Percentiles rank a stretch among this genome's conserved stretches.
phyloP scores from a whole-genome alignment of 2,797 vertebrate genomes.

The Poecilia velifera region DNA sequence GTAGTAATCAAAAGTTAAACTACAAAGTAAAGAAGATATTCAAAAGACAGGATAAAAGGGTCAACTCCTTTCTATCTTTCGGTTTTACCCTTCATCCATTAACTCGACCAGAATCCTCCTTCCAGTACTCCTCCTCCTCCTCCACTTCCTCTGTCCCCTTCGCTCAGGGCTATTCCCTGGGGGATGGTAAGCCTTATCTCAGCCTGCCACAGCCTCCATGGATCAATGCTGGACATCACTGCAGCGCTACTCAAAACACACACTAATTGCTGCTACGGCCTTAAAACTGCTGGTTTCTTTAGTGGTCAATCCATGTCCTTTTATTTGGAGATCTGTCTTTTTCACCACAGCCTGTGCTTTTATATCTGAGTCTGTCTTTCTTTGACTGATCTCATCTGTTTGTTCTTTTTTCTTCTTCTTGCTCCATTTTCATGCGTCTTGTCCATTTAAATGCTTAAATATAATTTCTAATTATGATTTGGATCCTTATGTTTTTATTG shows the following conservation, averaged over 20 bases:
- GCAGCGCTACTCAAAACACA: conserved; percentile 63
- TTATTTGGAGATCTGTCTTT: conserved; percentile 63
- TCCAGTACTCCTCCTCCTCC: conserved; percentile 38
- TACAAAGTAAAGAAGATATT: conserved; percentile 7
- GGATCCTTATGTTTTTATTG: not conserved
- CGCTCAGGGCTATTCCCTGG: conserved; percentile 72
- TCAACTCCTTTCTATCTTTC: conserved; percentile 20
- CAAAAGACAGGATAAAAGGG: conserved; percentile 18
- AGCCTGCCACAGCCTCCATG: conserved; percentile 81
- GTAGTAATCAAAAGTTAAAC: conserved; percentile 11
- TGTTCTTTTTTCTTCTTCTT: conserved; percentile 21
- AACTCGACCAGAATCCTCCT: conserved; percentile 57
- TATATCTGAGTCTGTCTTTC: conserved; percentile 51
- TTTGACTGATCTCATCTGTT: conserved; percentile 32
- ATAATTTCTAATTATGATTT: not conserved
- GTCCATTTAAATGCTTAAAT: not conserved
- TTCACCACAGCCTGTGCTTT: conserved; percentile 42
- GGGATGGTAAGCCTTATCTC: conserved; percentile 84
- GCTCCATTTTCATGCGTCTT: conserved; percentile 6
- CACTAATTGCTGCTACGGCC: conserved; percentile 64
- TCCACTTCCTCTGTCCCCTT: conserved; percentile 40
- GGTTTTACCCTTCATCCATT: conserved; percentile 50
- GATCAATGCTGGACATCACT: conserved; percentile 84
- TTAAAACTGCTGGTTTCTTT: conserved; percentile 70
- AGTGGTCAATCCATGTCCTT: conserved; percentile 62